Percentiles rank a stretch among this genome's conserved stretches.
phyloP scores from a whole-genome alignment of 2,113 vertebrate genomes.

The Cheirogaleus medius region DNA sequence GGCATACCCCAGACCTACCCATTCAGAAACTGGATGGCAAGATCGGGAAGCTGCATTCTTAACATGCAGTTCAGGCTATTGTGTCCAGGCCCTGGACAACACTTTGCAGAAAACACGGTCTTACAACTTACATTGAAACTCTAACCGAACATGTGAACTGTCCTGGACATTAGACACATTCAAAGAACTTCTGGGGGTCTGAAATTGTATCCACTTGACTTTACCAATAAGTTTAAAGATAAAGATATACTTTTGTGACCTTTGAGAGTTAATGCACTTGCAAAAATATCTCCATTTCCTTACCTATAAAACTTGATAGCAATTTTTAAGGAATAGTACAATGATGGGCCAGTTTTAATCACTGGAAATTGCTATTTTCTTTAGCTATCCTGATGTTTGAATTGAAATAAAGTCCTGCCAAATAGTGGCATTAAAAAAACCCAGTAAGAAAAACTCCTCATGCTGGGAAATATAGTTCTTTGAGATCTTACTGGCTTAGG shows the following conservation, averaged over 20 bases:
- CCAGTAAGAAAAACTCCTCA: neutral
- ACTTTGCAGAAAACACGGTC: rapidly evolving
- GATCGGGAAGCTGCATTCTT: neutral
- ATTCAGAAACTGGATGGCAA: neutral
- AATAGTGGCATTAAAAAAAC: neutral
- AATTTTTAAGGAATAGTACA: neutral
- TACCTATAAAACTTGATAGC: neutral
- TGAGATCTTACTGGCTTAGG: neutral
- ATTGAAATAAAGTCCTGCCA: neutral
- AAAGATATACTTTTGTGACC: neutral
- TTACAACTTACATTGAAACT: neutral
- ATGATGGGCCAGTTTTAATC: neutral
- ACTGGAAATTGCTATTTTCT: neutral
- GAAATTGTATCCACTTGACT: neutral
- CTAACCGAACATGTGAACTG: neutral
- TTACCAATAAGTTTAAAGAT: neutral
- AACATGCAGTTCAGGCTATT: neutral
- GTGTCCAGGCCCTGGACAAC: neutral
- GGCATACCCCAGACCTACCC: neutral
- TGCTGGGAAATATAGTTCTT: neutral
- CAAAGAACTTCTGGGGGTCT: neutral
- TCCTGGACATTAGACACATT: neutral
- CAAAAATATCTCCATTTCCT: neutral
- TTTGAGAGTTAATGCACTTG: neutral
- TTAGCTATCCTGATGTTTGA: neutral